These are phyloP conservation scores for Sphenopsis melanotis DNA, from an alignment of 2,797 vertebrate genomes.

Conservation along the genomic window DNA sequence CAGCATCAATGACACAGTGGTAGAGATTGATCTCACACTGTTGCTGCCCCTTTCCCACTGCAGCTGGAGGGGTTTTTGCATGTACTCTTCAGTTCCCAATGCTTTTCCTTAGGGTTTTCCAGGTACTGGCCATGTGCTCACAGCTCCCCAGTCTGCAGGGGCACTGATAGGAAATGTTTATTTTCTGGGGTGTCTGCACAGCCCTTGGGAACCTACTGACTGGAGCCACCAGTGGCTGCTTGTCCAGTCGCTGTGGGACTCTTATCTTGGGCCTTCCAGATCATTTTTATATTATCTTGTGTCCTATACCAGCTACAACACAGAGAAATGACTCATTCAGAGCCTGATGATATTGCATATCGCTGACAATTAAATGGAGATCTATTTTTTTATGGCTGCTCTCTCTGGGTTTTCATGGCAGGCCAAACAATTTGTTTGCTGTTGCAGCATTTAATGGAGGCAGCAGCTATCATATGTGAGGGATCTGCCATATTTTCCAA, in stretches of 20 bases:
- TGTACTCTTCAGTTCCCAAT: fast-evolving
- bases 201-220: neutral
- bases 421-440: neutral
- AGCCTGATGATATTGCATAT: neutral
- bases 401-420: neutral
- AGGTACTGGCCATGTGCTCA: fast-evolving
- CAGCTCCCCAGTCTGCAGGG: neutral
- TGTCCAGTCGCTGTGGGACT: neutral
- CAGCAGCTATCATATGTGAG: neutral
- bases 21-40: neutral
- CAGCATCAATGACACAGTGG: neutral
- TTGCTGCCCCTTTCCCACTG: neutral
- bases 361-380: neutral
- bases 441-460: neutral
- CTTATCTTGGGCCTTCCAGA: neutral
- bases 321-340: neutral
- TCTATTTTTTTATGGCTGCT: neutral
- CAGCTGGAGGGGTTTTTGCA: neutral
- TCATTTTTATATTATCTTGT: neutral
- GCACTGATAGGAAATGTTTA: neutral
- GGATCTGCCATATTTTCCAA: neutral
- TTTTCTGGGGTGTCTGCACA: neutral
- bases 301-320: neutral
- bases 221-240: neutral
- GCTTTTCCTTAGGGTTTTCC: neutral